Evolutionary conservation across 2,888 invertebrate genomes (phyloP).

Genomic region (Folsomia candida): DNA sequence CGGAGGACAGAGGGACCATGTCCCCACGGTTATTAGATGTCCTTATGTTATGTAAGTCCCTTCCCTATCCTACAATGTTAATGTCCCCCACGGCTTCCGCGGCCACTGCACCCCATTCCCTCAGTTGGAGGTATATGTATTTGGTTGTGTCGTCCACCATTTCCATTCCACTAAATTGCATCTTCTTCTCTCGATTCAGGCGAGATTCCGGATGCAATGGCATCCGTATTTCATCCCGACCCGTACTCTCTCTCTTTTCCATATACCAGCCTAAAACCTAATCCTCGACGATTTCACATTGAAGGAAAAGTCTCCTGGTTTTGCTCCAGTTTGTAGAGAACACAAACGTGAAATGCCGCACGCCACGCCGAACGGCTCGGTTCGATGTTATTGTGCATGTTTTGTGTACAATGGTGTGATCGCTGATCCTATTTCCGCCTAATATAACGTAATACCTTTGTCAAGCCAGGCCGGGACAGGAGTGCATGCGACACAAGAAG

Average conservation of each 20-base stretch:
- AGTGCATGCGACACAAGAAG: background rate
- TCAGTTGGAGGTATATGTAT: background rate
- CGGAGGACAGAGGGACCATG: too few species aligned
- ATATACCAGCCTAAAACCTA: background rate
- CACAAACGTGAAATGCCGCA: background rate
- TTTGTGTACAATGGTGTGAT: background rate
- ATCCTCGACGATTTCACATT: background rate
- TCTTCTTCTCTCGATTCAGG: background rate
- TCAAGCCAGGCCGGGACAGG: background rate
- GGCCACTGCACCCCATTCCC: too few species aligned
- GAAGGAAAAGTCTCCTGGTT: background rate
- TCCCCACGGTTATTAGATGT: too few species aligned
- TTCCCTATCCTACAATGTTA: too few species aligned
- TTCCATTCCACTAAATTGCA: constrained; percentile 4
- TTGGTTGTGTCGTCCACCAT: background rate
- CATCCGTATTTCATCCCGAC: constrained; percentile 6
- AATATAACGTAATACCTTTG: constrained; percentile 7
- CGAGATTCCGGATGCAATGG: background rate
- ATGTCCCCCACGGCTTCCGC: too few species aligned
- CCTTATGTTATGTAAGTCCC: too few species aligned
- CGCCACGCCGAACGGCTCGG: background rate
- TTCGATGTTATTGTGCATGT: background rate
- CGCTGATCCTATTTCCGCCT: constrained; percentile 5
- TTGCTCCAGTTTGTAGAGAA: background rate
- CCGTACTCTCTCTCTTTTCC: background rate